Evolutionary conservation across 92 coral and sea anemone species (phyloP).

Genomic region (Plumapathes pennacea): DNA sequence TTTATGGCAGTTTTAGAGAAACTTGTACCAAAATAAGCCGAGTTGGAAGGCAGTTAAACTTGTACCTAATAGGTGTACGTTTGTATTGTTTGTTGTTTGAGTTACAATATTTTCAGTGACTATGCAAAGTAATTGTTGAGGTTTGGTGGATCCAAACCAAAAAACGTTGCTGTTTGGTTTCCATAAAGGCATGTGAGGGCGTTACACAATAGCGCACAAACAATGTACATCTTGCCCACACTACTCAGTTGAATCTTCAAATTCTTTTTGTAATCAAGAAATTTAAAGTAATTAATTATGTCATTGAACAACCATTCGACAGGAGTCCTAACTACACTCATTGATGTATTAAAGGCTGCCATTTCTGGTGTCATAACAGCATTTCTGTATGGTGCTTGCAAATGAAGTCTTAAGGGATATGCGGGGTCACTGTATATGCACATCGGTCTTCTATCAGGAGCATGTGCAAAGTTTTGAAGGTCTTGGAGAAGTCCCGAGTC

Average conservation of each 20-base stretch:
- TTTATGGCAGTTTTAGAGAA: background rate
- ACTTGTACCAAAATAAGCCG: too few species aligned
- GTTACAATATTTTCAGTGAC: background rate
- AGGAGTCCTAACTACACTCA: slow-evolving; percentile 35
- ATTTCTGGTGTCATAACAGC: slow-evolving; percentile 18
- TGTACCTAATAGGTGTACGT: too few species aligned
- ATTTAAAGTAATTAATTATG: slow-evolving; percentile 26
- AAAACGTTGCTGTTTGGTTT: slow-evolving; percentile 3
- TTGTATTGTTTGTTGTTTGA: too few species aligned
- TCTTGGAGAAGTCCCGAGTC: slow-evolving; percentile 22
- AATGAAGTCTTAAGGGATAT: slow-evolving; percentile 17
- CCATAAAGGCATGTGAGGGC: slow-evolving; percentile 13
- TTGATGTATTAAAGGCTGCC: slow-evolving; percentile 41
- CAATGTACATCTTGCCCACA: slow-evolving; percentile 21
- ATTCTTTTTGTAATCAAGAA: slow-evolving; percentile 39
- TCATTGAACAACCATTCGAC: slow-evolving; percentile 51
- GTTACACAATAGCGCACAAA: slow-evolving; percentile 19
- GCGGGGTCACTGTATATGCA: slow-evolving; percentile 41
- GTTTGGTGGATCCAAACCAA: slow-evolving; percentile 2
- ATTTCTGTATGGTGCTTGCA: slow-evolving; percentile 38
- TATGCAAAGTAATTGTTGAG: slow-evolving; percentile 16
- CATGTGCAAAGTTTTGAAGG: background rate
- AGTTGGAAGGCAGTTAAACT: too few species aligned
- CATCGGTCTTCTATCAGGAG: slow-evolving; percentile 24
- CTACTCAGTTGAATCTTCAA: slow-evolving; percentile 16